Conservation (phyloP, 2,113 vertebrate genomes). For the Deroptyus accipitrinus region DNA sequence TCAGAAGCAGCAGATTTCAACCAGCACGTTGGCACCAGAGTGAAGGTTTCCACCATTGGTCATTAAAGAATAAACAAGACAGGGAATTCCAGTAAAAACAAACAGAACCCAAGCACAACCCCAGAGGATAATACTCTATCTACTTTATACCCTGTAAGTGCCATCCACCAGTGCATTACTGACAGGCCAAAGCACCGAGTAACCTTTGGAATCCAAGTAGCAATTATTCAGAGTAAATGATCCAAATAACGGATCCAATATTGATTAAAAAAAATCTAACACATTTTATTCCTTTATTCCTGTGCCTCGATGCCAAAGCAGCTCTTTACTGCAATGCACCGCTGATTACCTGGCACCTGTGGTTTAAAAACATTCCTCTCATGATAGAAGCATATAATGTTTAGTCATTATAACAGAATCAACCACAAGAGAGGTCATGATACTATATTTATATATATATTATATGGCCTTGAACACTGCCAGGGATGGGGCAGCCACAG, state of each 20-base stretch:
- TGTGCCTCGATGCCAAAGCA: background rate
- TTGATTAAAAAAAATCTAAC: background rate
- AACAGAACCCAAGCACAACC: background rate
- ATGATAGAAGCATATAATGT: background rate
- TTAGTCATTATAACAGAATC: background rate
- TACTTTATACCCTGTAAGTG: background rate
- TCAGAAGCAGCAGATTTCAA: background rate
- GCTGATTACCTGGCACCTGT: background rate
- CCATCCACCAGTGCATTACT: background rate
- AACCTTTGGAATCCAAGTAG: background rate
- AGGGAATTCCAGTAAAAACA: accelerated
- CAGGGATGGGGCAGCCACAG: background rate
- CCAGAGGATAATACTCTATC: background rate
- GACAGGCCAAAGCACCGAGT: background rate
- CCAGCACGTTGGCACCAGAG: accelerated
- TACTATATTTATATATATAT: background rate
- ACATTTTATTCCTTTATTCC: background rate
- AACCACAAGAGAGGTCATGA: background rate
- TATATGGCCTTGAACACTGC: background rate
- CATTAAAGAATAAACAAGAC: background rate
- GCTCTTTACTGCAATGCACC: background rate
- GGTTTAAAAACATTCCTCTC: background rate
- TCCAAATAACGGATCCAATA: background rate
- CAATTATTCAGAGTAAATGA: background rate
- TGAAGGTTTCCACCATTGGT: background rate